phyloP scores from a whole-genome alignment of 2,113 vertebrate genomes.

The Mustela lutreola region DNA sequence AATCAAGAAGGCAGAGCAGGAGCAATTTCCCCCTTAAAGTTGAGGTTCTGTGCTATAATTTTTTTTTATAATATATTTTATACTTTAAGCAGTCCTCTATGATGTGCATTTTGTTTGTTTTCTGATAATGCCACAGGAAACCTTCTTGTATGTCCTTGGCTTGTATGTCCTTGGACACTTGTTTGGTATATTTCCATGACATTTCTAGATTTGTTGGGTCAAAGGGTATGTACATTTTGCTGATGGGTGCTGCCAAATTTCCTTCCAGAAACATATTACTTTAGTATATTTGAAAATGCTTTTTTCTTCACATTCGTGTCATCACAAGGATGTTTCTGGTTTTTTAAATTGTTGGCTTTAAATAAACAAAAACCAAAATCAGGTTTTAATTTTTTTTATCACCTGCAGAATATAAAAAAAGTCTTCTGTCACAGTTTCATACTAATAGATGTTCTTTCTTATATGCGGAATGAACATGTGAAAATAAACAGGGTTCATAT shows the following conservation, averaged over 20 bases:
- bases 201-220: conserved; percentile 42
- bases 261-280: neutral
- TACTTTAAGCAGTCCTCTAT: neutral
- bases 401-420: neutral
- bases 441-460: neutral
- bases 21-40: neutral
- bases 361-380: neutral
- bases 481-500: neutral
- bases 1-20: conserved; percentile 18
- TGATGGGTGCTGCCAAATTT: neutral
- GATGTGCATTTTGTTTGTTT: neutral
- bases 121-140: neutral
- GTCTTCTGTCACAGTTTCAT: neutral
- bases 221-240: neutral
- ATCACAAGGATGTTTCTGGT: neutral
- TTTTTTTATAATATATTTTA: neutral
- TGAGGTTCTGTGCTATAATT: neutral
- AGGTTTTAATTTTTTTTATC: conserved; percentile 20
- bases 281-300: neutral
- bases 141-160: neutral
- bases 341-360: neutral
- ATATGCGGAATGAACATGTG: neutral
- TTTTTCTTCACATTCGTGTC: neutral
- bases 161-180: neutral
- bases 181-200: neutral